Conservation (phyloP, 2,113 vertebrate genomes). For the Platycercus adscitus region DNA sequence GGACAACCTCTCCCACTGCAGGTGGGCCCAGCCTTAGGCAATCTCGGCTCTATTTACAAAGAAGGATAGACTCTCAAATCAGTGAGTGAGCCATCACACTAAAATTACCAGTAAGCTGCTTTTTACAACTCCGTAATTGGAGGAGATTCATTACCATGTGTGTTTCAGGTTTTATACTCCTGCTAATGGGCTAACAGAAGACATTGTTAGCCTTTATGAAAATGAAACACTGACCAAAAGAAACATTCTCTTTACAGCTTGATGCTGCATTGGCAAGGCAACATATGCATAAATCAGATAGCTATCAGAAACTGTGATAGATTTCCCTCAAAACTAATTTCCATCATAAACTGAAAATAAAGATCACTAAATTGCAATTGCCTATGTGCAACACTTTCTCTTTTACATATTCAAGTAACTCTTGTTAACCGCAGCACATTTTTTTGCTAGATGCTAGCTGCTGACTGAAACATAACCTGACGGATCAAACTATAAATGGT, state of each 20-base stretch:
- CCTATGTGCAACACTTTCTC: background rate
- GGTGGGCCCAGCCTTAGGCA: constrained; percentile 90
- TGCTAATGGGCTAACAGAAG: background rate
- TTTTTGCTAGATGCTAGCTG: constrained; percentile 10
- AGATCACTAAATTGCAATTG: constrained; percentile 22
- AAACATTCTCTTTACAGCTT: background rate
- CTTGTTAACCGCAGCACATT: constrained; percentile 30
- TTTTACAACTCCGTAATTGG: constrained; percentile 37
- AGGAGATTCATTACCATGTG: constrained; percentile 33
- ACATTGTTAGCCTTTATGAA: constrained; percentile 4
- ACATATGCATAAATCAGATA: background rate
- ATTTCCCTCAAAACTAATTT: background rate
- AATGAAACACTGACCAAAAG: constrained; percentile 50
- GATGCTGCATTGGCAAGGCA: background rate
- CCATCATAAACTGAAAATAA: background rate
- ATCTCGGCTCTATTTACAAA: constrained; percentile 87
- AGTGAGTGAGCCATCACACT: constrained; percentile 9
- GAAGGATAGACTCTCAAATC: constrained; percentile 30
- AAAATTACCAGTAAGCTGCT: constrained; percentile 47
- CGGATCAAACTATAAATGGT: constrained; percentile 1
- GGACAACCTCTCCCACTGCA: constrained; percentile 89
- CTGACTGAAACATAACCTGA: background rate
- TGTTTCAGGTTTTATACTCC: constrained; percentile 60
- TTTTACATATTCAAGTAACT: constrained; percentile 11
- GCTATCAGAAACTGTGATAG: background rate